These are phyloP conservation scores for Enteromius argenteus DNA, from an alignment of 2,797 vertebrate genomes.

Conservation along the genomic window DNA sequence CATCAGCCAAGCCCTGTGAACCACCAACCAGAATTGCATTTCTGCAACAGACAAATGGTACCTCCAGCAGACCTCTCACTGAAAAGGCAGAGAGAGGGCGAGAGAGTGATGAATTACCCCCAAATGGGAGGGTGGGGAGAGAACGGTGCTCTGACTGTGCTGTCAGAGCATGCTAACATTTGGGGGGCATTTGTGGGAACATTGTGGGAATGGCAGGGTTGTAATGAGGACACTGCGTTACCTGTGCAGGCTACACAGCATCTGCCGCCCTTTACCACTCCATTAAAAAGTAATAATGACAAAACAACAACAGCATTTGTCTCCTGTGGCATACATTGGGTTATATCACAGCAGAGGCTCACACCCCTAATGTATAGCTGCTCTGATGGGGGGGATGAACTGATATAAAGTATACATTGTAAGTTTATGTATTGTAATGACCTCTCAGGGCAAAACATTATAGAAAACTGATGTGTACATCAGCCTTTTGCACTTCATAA, in stretches of 20 bases:
- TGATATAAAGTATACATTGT: conserved; percentile 47
- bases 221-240: conserved; percentile 64
- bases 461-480: neutral
- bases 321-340: conserved; percentile 45
- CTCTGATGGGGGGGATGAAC: conserved; percentile 62
- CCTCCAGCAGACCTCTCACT: conserved; percentile 62
- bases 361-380: conserved; percentile 32
- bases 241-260: conserved; percentile 54
- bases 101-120: conserved; percentile 49
- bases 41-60: conserved; percentile 64
- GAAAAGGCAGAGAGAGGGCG: conserved; percentile 43
- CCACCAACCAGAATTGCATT: conserved; percentile 59
- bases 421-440: conserved; percentile 74
- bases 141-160: conserved; percentile 27
- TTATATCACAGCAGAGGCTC: conserved; percentile 56
- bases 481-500: conserved; percentile 8
- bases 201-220: conserved; percentile 35
- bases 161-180: conserved; percentile 46
- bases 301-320: conserved; percentile 61
- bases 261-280: conserved; percentile 57
- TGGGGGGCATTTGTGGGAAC: conserved; percentile 48
- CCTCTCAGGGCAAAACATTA: conserved; percentile 77
- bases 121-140: conserved; percentile 43
- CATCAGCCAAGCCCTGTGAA: conserved; percentile 60
- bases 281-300: conserved; percentile 60